phyloP scores from a whole-genome alignment of 2,113 vertebrate genomes.

The Phycodurus eques region DNA sequence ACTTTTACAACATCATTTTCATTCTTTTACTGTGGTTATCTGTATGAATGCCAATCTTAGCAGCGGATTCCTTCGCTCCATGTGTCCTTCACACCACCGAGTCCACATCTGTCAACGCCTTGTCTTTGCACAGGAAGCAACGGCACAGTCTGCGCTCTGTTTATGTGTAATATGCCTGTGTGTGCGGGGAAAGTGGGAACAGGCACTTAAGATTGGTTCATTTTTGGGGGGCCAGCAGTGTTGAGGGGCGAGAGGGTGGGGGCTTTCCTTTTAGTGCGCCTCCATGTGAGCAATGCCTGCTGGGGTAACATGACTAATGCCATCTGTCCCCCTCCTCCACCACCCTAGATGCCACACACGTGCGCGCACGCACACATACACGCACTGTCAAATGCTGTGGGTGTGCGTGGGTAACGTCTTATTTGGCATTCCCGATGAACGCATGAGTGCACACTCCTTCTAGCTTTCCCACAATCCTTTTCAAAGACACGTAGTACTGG shows the following conservation, averaged over 20 bases:
- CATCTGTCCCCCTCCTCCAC: conserved; percentile 64
- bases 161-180: conserved; percentile 21
- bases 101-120: conserved; percentile 59
- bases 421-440: neutral
- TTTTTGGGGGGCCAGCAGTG: conserved; percentile 5
- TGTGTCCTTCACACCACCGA: conserved; percentile 37
- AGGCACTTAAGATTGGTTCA: neutral
- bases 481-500: conserved; percentile 36
- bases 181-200: conserved; percentile 26
- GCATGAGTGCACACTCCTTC: conserved; percentile 41
- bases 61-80: conserved; percentile 14
- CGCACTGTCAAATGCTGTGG: neutral
- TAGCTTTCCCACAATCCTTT: conserved; percentile 56
- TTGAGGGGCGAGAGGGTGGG: neutral
- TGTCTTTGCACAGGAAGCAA: conserved; percentile 50
- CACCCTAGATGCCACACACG: conserved; percentile 20
- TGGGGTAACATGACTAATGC: conserved; percentile 73
- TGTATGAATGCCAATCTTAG: conserved; percentile 4
- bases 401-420: neutral
- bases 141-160: conserved; percentile 28
- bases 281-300: conserved; percentile 67
- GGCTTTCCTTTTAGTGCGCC: conserved; percentile 70
- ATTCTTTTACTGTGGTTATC: neutral
- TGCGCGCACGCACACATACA: conserved; percentile 1
- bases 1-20: too few relatives aligned